Evolutionary conservation across 2,113 vertebrate species (phyloP).

Genomic region (Sardina pilchardus): DNA sequence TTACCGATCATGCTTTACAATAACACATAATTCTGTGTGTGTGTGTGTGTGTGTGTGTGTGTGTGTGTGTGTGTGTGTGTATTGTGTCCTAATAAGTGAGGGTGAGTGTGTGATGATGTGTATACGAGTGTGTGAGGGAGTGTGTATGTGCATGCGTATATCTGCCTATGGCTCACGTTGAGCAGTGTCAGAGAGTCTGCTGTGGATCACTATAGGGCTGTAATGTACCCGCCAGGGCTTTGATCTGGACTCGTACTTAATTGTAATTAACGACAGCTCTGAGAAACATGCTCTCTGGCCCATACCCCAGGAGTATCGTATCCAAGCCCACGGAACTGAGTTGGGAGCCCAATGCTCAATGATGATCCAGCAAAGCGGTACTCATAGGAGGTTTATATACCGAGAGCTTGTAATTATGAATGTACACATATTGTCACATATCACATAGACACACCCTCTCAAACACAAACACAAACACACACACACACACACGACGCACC

Average conservation of each 20-base stretch:
- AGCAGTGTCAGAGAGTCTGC: background rate
- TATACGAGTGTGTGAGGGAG: background rate
- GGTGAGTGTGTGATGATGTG: constrained; percentile 12
- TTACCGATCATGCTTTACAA: background rate
- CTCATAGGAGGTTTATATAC: background rate
- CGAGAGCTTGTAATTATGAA: background rate
- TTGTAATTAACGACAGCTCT: background rate
- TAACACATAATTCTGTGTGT: background rate
- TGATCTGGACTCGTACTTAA: background rate
- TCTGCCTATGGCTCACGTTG: background rate
- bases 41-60: constrained; percentile 22
- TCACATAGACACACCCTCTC: background rate
- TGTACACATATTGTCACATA: background rate
- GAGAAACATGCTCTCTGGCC: background rate
- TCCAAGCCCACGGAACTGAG: background rate
- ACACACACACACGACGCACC: background rate
- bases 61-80: background rate
- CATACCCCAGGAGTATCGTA: background rate
- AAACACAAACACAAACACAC: background rate
- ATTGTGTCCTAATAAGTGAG: background rate
- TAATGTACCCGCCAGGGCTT: background rate
- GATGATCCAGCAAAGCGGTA: background rate
- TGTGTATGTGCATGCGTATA: background rate
- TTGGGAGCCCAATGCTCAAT: background rate
- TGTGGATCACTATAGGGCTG: background rate